Base-by-base conservation (phyloP, 2,113 vertebrate genomes). In the Ammodytes dubius region DNA sequence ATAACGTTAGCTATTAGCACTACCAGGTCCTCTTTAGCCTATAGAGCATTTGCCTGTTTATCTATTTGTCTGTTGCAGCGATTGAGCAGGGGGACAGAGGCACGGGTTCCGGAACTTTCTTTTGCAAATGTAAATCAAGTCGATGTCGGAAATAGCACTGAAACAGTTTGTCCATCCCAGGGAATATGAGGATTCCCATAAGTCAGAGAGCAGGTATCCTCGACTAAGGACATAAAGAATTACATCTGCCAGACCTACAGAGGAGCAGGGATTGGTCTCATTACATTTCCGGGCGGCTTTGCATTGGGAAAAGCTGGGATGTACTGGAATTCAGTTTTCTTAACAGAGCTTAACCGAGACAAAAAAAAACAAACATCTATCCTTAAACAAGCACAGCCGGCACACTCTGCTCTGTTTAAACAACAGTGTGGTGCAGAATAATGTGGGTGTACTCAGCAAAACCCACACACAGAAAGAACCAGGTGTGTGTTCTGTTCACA, bases 131-230 rank as follows among this genome's bases (percentile, higher is more conserved):
- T 85, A 89, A 91, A 88, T 92, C 89, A 72, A 76, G 39, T 46
- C 27, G 7, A 75, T 59, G 83, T 70, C 27, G 59, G 78, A 86
- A 86, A 40, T 27, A 80, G 17, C 42, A 70, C 65, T 27, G 13
- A 80, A 75, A 77, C 68, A 40, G 73, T 65, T 52, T 73, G 79
- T 81, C 75, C 57, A 9, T 82, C 72, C 27, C 1, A 7, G 88
- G 88, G 88, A 91, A 77, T 60, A 64, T n/a, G 27, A 9, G 0
- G 54, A 83, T 68, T 93, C 90, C 82, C 88, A 56, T 92, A 92
- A 93, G 85, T 92, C 79, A 88, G 65, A 72, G 54, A 85, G 58
- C 89, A 91, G 84, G 70, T 80, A 86, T 37, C 39, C 27, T 27
- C 11, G 53, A 37, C 8, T 42, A 12, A 27, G 54, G 46, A 47